phyloP scores from a whole-genome alignment of 2,888 invertebrate species.

The Tyria jacobaeae region DNA sequence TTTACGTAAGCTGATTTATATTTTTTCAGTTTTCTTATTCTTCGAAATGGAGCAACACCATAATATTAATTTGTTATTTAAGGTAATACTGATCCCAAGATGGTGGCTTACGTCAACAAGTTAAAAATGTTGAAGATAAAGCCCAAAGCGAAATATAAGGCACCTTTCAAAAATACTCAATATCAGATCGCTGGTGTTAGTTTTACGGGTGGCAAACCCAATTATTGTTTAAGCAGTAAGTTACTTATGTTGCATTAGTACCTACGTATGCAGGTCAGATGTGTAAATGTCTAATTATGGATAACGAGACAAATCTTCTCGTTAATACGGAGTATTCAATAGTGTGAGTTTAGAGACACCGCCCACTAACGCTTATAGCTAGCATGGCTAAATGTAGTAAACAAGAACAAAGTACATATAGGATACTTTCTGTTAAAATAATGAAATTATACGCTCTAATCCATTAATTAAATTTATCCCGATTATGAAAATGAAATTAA shows the following conservation, averaged over 20 bases:
- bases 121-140: conserved; percentile 69
- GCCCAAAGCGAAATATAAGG: conserved; percentile 59
- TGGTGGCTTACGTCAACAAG: conserved; percentile 65
- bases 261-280: too few species aligned
- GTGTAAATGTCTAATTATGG: too few species aligned
- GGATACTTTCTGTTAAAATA: too few species aligned
- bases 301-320: too few species aligned
- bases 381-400: too few species aligned
- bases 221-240: conserved; percentile 67
- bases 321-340: too few species aligned
- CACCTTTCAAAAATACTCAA: conserved; percentile 67
- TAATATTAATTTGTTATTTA: conserved; percentile 10
- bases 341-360: too few species aligned
- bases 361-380: too few species aligned
- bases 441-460: neutral
- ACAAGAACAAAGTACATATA: too few species aligned
- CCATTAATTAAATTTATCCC: neutral
- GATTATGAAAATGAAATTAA: neutral
- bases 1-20: conserved; percentile 62
- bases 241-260: too few species aligned
- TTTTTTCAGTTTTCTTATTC: neutral
- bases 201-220: conserved; percentile 63
- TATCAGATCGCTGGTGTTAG: conserved; percentile 63
- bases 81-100: conserved; percentile 72
- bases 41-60: neutral